A percentile compares a stretch with the other conserved stretches of the same genome.
Evolutionary conservation across 2,888 invertebrate genomes (phyloP).

Genomic region (Thecocarcelia acutangulata): DNA sequence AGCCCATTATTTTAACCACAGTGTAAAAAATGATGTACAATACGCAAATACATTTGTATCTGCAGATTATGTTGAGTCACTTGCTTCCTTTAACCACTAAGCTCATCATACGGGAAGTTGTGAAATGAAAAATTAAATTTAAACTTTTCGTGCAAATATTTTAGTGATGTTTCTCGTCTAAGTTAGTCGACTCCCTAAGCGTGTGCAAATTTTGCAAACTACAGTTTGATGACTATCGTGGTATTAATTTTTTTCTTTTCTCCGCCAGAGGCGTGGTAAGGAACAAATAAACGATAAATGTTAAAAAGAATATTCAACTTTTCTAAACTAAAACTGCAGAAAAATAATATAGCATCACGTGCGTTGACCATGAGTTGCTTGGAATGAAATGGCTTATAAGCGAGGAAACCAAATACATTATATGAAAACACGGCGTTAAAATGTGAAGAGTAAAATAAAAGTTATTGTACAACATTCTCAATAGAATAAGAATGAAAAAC

Average conservation of each 20-base stretch:
- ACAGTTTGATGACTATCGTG: constrained; percentile 52
- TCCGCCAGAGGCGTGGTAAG: constrained; percentile 24
- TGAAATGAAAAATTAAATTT: constrained; percentile 29
- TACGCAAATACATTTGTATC: constrained; percentile 5
- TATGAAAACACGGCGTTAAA: too few species aligned
- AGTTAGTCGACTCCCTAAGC: constrained; percentile 43
- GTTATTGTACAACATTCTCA: too few species aligned
- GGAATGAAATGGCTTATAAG: too few species aligned
- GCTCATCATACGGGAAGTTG: constrained; percentile 51
- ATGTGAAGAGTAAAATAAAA: too few species aligned
- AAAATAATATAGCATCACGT: too few species aligned
- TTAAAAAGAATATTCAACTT: too few species aligned
- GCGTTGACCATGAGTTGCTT: too few species aligned
- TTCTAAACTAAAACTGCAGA: too few species aligned
- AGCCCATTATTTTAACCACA: too few species aligned
- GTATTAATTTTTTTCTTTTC: constrained; percentile 10
- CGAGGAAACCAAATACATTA: too few species aligned
- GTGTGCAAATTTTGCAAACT: constrained; percentile 55
- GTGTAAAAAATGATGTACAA: neutral
- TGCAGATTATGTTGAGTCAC: constrained; percentile 63
- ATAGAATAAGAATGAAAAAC: too few species aligned
- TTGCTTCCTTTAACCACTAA: constrained; percentile 50
- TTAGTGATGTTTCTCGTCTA: constrained; percentile 36
- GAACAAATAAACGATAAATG: neutral
- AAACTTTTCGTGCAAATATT: constrained; percentile 59